Evolutionary conservation across 2,888 invertebrate genomes (phyloP).

Genomic region (Asteroscopus sphinx): DNA sequence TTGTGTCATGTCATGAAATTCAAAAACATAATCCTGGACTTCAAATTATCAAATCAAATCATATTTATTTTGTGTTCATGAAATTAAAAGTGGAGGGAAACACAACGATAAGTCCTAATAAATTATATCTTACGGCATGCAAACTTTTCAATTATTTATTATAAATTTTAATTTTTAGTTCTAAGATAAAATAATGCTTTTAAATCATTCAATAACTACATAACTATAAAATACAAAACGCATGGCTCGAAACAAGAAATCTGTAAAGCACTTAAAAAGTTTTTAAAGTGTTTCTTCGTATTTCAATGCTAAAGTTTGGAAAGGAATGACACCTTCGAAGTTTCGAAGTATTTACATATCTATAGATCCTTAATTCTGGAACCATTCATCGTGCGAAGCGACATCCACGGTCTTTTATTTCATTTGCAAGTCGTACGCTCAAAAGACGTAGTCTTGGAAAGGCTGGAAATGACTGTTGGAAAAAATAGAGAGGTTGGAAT

Average conservation of each 20-base stretch:
- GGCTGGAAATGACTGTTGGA: constrained; percentile 10
- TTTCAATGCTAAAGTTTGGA: constrained; percentile 39
- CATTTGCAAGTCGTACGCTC: constrained; percentile 13
- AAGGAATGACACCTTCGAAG: constrained; percentile 49
- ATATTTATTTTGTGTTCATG: too few relatives aligned
- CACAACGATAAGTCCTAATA: too few relatives aligned
- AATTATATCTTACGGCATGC: too few relatives aligned
- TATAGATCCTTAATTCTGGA: constrained; percentile 46
- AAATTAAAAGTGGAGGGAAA: too few relatives aligned
- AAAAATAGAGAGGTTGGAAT: background rate
- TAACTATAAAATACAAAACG: too few relatives aligned
- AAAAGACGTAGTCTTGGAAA: constrained; percentile 25
- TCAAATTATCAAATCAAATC: too few relatives aligned
- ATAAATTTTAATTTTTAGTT: too few relatives aligned
- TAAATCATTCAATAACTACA: too few relatives aligned
- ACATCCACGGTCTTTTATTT: constrained; percentile 33
- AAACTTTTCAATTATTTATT: too few relatives aligned
- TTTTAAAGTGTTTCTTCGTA: constrained; percentile 37
- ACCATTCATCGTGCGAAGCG: constrained; percentile 21
- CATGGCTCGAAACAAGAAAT: constrained; percentile 20
- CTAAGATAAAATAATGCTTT: too few relatives aligned
- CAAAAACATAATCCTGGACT: too few relatives aligned
- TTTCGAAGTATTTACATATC: constrained; percentile 53
- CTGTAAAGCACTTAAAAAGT: constrained; percentile 37
- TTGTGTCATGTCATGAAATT: too few relatives aligned